Base-by-base conservation (phyloP, 2,113 vertebrate genomes). In the Murina feae region DNA sequence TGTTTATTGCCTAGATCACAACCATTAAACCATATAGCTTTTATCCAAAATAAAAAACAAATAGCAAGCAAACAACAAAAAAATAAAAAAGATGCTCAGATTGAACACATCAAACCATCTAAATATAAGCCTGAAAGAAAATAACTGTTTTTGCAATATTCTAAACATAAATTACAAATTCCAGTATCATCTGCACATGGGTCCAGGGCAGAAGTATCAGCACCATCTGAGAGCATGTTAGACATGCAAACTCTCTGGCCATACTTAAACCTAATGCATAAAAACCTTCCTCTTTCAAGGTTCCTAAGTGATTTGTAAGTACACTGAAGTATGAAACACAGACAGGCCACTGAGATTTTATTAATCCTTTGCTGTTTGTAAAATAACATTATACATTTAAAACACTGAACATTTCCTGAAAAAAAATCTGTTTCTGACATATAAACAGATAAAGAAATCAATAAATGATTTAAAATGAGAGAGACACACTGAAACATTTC, bases 81-180 rank as follows among this genome's bases (percentile, higher is more conserved):
- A 72, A 85, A 58, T 23, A 53, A 53, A 86, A 71, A 65, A 58
- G 28, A 42, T 65, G 32, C 39, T 87, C n/a, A 83, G 25, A 51
- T 32, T 71, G 89, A 85, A 85, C 35, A 86, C 25, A 79, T 47
- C 21, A 58, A 79, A 79, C 7, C 44, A 83, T 25, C 25, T 37
- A 89, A 89, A 82, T 53, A 75, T 9, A 89, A 93, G 86, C n/a
- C 39, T 80, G 74, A 89, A 94, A 9, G 10, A 39, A 78, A 95
- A 47, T 68, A 90, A 86, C 5, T 86, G 23, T 71, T 86, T 75
- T 76, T 51, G 12, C 7, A 32, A 69, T 65, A 86, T 58, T 86
- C 63, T 89, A 55, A 86, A 78, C 71, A 74, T 16, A 74, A 60
- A 51, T 53, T 44, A 79, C n/a, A 90, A 86, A 72, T 13, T 68